Conservation (phyloP, 2,888 invertebrate genomes). For the Caenorhabditis doughertyi region DNA sequence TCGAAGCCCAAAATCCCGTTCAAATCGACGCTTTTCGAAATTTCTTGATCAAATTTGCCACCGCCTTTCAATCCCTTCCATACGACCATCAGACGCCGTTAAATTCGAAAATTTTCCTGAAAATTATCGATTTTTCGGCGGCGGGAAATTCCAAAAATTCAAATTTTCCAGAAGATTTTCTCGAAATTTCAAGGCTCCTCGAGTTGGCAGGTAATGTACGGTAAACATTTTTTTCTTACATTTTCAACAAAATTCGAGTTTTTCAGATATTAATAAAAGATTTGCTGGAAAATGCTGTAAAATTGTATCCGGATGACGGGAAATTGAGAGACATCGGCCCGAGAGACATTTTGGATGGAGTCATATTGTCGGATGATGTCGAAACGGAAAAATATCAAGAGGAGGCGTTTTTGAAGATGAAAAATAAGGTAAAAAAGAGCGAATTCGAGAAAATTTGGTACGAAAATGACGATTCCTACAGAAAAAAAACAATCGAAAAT, state of each 20-base stretch:
- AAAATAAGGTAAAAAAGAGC: constrained; percentile 16
- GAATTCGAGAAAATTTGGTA: background rate
- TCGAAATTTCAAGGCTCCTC: background rate
- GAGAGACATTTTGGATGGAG: constrained; percentile 30
- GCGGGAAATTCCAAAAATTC: constrained; percentile 18
- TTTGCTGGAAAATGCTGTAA: constrained; percentile 30
- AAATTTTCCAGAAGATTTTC: too few species aligned
- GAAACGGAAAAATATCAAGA: constrained; percentile 23
- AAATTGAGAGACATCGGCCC: constrained; percentile 17
- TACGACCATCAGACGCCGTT: background rate
- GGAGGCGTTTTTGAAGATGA: constrained; percentile 36
- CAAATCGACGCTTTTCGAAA: too few species aligned
- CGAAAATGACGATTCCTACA: background rate
- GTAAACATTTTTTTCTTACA: too few species aligned
- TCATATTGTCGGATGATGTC: constrained; percentile 5
- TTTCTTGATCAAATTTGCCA: constrained; percentile 30
- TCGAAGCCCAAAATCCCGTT: constrained; percentile 23
- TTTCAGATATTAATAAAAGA: constrained; percentile 48
- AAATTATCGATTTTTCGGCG: constrained; percentile 28
- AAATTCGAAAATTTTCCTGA: constrained; percentile 19
- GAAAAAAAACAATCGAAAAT: background rate
- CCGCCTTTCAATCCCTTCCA: background rate
- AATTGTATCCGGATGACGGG: constrained; percentile 34
- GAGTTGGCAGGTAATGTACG: constrained; percentile 24
- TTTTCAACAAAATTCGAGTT: too few species aligned